Base-by-base conservation (phyloP, 2,888 invertebrate species). In the Drosophila stalkeri region DNA sequence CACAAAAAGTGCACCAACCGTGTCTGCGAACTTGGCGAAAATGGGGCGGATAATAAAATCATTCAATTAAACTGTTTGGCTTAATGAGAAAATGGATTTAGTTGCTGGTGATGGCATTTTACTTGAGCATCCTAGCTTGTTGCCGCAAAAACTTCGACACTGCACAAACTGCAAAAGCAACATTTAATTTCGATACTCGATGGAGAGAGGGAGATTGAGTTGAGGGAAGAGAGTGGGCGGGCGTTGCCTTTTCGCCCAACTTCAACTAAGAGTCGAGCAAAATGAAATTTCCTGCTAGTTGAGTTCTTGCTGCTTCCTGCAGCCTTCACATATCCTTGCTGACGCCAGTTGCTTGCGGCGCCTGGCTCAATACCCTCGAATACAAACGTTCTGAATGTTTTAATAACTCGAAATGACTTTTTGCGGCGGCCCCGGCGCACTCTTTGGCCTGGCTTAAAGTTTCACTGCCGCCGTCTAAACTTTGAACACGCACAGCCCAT, bases 301-400 rank as follows among this genome's bases (percentile, higher is more conserved):
- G 80, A 75, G 70, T 72, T 79, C 82, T 72, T 75, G 70, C 77
- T 77, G 69, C 71, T 86, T 89, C 85, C 90, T 86, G 78, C 60
- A 72, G 75, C 72, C 81, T 74, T 89, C 86, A 80, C 75, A 82
- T 82, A 87, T 86, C 76, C 80, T 74, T 85, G 62, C 88, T 71
- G 72, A 65, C 60, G 67, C 80, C 57, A 76, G 57, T 61, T 64
- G 67, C 73, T 81, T 57, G 52, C 63, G 67, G 52, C 44, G 18
- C 51, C 43, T 49, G 52, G 46, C 68, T 62, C 78, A 79, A 78
- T 75, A 71, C 61, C 66, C 73, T 71, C 65, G 76, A 77, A 85
- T 90, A 88, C 90, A 82, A 88, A 88, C 88, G 90, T 90, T 86
- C 74, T 90, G 91, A 89, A 91, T 89, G 88, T 91, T 86, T 86